Percentiles rank a stretch among this genome's conserved stretches.
These are phyloP conservation scores for Sebastolobus altivelis DNA, from an alignment of 2,797 vertebrate genomes.

Conservation along the genomic window DNA sequence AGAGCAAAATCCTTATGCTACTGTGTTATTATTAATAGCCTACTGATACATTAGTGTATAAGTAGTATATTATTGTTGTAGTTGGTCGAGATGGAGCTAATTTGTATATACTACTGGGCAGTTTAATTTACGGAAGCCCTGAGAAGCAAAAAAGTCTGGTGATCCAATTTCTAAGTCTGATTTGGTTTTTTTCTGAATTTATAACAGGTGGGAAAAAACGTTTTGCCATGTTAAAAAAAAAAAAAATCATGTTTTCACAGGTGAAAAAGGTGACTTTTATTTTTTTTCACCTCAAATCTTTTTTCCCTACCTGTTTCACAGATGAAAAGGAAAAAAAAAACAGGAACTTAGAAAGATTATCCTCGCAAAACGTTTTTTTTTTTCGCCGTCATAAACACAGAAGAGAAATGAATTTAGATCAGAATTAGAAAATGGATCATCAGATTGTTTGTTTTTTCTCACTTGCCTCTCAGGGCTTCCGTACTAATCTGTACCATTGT, in stretches of 20 bases:
- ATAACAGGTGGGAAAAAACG: no score
- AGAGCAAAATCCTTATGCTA: background rate
- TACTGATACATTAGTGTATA: background rate
- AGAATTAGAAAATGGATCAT: background rate
- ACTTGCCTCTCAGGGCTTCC: background rate
- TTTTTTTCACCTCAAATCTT: no score
- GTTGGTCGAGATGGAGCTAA: background rate
- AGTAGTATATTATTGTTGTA: background rate
- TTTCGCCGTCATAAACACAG: background rate
- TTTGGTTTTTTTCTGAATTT: no score
- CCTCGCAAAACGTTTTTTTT: background rate
- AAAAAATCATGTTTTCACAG: no score
- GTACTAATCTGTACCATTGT: background rate
- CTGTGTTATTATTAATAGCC: background rate
- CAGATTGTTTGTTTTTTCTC: background rate
- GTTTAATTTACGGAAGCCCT: background rate
- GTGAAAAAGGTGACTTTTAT: no score
- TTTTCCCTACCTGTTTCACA: no score
- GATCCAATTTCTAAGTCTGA: no score
- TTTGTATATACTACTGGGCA: background rate
- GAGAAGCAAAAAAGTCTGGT: no score
- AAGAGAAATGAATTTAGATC: background rate
- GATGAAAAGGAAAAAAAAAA: no score
- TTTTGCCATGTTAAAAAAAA: no score
- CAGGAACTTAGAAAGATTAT: no score